phyloP scores from a whole-genome alignment of 2,888 invertebrate genomes.

The Arctia plantaginis region DNA sequence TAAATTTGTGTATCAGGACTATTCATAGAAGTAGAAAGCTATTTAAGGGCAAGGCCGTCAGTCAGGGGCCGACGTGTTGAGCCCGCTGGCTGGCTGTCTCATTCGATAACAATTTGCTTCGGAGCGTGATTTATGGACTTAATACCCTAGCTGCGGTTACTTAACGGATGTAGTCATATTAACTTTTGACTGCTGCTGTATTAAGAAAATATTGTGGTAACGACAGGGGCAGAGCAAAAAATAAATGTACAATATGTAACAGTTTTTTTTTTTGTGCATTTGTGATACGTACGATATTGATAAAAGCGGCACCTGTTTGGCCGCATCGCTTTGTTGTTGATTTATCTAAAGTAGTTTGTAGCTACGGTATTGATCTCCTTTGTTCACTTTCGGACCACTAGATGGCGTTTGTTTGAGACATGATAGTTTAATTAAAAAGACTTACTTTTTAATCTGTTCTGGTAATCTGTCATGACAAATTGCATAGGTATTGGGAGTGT shows the following conservation, averaged over 20 bases:
- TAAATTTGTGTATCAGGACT: background rate
- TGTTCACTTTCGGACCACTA: no score
- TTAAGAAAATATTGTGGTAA: slow-evolving; percentile 28
- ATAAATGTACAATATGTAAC: no score
- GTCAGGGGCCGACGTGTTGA: slow-evolving; percentile 34
- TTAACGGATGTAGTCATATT: slow-evolving; percentile 58
- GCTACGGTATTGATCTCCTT: no score
- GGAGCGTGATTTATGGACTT: slow-evolving; percentile 72
- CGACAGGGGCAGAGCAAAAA: background rate
- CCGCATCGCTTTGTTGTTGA: no score
- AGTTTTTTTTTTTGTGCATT: no score
- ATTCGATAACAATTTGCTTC: slow-evolving; percentile 79
- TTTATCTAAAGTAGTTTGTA: no score
- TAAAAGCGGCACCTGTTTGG: no score
- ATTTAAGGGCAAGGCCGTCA: slow-evolving; percentile 17
- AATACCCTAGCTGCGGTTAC: slow-evolving; percentile 63
- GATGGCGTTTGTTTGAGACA: no score
- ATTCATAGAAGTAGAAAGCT: background rate
- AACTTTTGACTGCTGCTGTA: slow-evolving; percentile 44
- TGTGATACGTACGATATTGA: no score
- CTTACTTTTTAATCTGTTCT: no score
- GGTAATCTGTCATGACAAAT: no score
- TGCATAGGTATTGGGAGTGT: background rate
- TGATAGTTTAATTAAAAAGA: no score
- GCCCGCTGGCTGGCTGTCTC: slow-evolving; percentile 59